phyloP scores from a whole-genome alignment of 2,888 invertebrate genomes.

The Sesamia inferens region DNA sequence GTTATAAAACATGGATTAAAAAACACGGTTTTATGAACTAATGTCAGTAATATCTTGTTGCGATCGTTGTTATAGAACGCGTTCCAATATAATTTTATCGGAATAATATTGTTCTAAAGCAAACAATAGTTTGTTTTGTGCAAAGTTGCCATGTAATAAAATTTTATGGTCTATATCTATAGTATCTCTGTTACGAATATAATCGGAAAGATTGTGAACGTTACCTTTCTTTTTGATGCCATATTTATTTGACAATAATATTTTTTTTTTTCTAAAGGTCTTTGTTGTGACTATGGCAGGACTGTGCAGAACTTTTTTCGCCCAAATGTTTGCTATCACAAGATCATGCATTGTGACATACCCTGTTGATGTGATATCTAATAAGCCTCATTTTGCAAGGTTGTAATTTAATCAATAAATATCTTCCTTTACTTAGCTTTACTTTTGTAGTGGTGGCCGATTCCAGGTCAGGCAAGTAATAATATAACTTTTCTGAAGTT shows the following conservation, averaged over 20 bases:
- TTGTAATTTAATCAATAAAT: too few species aligned
- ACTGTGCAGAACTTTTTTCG: too few species aligned
- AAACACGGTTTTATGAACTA: conserved; percentile 12
- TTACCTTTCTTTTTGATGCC: background rate
- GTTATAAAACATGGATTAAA: background rate
- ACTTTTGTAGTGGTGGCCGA: too few species aligned
- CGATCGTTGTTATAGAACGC: conserved; percentile 23
- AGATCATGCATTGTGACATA: too few species aligned
- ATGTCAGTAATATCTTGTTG: conserved; percentile 13
- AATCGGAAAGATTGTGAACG: conserved; percentile 31
- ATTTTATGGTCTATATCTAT: conserved; percentile 33
- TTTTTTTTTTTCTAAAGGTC: too few species aligned
- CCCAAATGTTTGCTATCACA: too few species aligned
- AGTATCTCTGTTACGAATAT: conserved; percentile 19
- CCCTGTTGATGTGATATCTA: too few species aligned
- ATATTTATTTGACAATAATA: background rate
- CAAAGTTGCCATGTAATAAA: conserved; percentile 42
- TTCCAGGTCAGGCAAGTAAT: too few species aligned
- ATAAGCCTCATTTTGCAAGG: too few species aligned
- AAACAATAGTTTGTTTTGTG: conserved; percentile 31
- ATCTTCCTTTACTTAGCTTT: too few species aligned
- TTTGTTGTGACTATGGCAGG: too few species aligned
- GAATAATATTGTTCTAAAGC: conserved; percentile 41
- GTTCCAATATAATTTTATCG: conserved; percentile 44
- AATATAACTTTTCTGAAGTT: too few species aligned